A percentile compares a stretch with the other conserved stretches of the same genome.
phyloP scores from a whole-genome alignment of 2,113 vertebrate genomes.

The Trematocara stigmaticum region DNA sequence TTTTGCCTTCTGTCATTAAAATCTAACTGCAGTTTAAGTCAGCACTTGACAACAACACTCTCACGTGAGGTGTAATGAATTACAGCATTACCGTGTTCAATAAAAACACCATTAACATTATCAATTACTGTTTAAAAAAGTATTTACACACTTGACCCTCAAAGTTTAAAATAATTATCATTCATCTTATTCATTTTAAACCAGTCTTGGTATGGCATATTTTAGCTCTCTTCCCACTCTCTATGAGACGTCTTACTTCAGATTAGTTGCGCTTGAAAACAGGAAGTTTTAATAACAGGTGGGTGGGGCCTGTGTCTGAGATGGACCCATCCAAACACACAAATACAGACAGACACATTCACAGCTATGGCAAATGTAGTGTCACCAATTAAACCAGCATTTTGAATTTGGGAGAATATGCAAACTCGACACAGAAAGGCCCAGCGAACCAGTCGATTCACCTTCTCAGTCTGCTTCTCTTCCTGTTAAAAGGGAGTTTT shows the following conservation, averaged over 20 bases:
- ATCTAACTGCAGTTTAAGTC: background rate
- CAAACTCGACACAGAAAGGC: background rate
- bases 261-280: background rate
- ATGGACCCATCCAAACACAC: background rate
- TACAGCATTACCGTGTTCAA: background rate
- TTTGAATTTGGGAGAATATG: background rate
- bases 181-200: background rate
- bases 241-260: background rate
- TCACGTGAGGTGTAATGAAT: background rate
- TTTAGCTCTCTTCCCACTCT: background rate
- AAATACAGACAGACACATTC: background rate
- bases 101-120: background rate
- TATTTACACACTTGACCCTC: background rate
- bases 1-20: background rate
- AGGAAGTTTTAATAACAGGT: background rate
- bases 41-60: background rate
- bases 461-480: background rate
- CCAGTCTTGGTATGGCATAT: background rate
- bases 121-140: background rate
- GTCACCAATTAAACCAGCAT: background rate
- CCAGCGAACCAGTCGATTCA: background rate
- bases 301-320: background rate
- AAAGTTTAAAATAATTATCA: background rate
- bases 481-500: background rate
- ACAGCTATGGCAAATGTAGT: background rate